Conservation (phyloP, 1,140 invertebrate genomes). For the Meloidogyne exigua region DNA sequence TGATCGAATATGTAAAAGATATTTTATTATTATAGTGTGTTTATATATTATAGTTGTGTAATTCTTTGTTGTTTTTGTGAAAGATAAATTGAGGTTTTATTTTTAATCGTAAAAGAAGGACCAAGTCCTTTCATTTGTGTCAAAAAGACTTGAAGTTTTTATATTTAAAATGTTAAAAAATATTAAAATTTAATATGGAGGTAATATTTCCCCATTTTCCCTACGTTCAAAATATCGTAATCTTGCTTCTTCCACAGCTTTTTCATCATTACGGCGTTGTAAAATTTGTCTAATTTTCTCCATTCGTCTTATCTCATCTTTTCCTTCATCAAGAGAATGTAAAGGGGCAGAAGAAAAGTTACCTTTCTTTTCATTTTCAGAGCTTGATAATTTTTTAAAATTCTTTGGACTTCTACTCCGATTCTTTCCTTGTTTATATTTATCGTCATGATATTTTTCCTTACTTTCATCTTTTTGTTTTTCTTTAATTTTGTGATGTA, state of each 20-base stretch:
- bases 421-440: neutral
- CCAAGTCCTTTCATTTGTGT: too few species aligned
- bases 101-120: too few species aligned
- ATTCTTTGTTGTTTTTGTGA: too few species aligned
- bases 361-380: neutral
- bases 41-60: too few species aligned
- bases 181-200: constrained; percentile 1
- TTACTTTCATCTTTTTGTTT: neutral
- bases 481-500: neutral
- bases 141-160: neutral
- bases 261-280: constrained; percentile 21
- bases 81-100: too few species aligned
- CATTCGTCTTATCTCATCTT: constrained; percentile 14
- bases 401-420: neutral
- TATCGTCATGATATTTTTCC: neutral
- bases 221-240: constrained; percentile 32
- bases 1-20: too few species aligned
- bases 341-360: neutral
- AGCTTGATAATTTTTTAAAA: neutral
- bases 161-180: neutral
- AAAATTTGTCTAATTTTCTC: constrained; percentile 29
- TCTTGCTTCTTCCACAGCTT: constrained; percentile 16
- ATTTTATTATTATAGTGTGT: too few species aligned
- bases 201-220: constrained; percentile 16
- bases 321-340: neutral